Conservation (phyloP, 1,140 invertebrate genomes). For the Thaumetopoea pityocampa region DNA sequence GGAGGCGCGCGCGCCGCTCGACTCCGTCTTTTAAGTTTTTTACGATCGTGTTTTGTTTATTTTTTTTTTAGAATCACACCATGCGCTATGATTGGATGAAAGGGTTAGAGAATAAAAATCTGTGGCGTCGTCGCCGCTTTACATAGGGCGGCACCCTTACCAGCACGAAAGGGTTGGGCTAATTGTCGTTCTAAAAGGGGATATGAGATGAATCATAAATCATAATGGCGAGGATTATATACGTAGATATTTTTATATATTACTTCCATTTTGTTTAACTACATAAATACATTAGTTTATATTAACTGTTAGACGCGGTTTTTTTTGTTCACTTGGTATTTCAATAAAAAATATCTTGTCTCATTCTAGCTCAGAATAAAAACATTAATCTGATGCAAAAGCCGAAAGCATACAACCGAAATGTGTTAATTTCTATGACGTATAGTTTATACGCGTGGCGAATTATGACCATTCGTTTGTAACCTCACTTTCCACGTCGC, state of each 20-base stretch:
- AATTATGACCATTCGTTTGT: constrained; percentile 14
- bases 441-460: constrained; percentile 8
- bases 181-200: constrained; percentile 25
- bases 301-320: no score
- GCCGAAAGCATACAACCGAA: no score
- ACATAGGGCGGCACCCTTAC: constrained; percentile 42
- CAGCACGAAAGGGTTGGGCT: constrained; percentile 52
- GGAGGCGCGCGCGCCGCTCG: constrained; percentile 44
- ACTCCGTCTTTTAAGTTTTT: constrained; percentile 63
- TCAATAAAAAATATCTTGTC: no score
- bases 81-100: constrained; percentile 59
- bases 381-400: no score
- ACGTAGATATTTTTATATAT: constrained; percentile 2
- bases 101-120: constrained; percentile 64
- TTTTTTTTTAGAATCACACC: constrained; percentile 42
- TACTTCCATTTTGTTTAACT: no score
- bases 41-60: constrained; percentile 35
- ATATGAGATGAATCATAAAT: constrained; percentile 20
- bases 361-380: no score
- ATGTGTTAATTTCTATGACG: background rate
- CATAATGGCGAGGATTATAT: constrained; percentile 10
- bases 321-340: no score
- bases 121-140: constrained; percentile 22
- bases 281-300: no score
- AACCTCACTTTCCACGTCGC: constrained; percentile 39